Base-by-base conservation (phyloP, 2,113 vertebrate species). In the Petroica traversi region DNA sequence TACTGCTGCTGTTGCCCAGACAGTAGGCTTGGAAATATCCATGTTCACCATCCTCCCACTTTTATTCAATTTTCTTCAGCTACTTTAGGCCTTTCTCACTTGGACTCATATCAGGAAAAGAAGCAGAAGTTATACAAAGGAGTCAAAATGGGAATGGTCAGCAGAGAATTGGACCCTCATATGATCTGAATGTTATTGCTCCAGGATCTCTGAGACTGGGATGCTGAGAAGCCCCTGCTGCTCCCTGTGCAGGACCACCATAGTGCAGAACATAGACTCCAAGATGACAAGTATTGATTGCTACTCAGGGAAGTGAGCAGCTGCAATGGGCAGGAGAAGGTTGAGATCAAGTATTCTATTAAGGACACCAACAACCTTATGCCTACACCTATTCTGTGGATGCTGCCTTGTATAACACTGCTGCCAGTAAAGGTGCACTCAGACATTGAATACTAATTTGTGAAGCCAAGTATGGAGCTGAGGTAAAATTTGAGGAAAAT, bases 401-500 rank as follows among this genome's bases (percentile, higher is more conserved):
- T 71, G 19, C 2, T 85, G 14, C 45, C 43, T 48, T 36, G 13
- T 54, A 25, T 29, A 31, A 71, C 54, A 23, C 25, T 78, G 69
- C 51, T 88, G 55, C 58, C 71, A 71, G 12, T 74, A 78, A 74
- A 41, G 14, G 17, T 69, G 19, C 31, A 64, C 69, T 64, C 51
- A 49, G 41, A 46, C 38, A 36, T 14, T 3, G 1, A 51, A n/a
- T 31, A 38, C 40, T 61, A 68, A 68, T 41, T 43, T 29, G 12
- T 36, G 36, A 59, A n/a, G 3, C 12, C 17, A 67, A 33, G 13
- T 45, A 81, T 40, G 55, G 74, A 73, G 45, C 64, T 61, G 36
- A 77, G 24, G 25, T 85, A 69, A 78, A 77, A 77, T 61, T 19
- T 92, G 29, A 69, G 64, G 45, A 43, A 89, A 99, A 98, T 3